Evolutionary conservation across 23 tunicate genomes (phyloP).

Genomic region (Ascidia mentula): DNA sequence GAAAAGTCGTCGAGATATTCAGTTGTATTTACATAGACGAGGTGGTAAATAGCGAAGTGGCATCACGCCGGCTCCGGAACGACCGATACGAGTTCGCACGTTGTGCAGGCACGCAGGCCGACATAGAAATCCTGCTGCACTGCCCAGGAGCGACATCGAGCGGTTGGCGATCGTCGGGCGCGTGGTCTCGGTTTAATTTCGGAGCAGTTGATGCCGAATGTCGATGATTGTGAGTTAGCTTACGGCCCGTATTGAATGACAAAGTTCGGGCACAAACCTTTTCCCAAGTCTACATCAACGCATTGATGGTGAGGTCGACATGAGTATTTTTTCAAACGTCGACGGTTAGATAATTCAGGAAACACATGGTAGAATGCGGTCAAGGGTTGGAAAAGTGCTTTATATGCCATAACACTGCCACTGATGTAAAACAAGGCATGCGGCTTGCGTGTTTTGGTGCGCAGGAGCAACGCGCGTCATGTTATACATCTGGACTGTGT

Average conservation of each 20-base stretch:
- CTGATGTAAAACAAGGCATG: constrained; percentile 90
- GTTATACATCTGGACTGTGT: constrained; percentile 61
- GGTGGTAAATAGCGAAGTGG: background rate
- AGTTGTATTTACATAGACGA: background rate
- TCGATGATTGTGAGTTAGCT: no score
- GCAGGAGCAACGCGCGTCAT: constrained; percentile 54
- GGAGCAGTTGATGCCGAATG: no score
- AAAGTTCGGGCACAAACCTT: no score
- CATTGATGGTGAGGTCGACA: no score
- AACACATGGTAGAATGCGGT: no score
- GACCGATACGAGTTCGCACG: constrained; percentile 50
- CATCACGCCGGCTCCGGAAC: background rate
- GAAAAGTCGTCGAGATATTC: background rate
- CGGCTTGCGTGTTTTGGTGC: constrained; percentile 17
- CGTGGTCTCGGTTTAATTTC: no score
- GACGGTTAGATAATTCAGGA: no score
- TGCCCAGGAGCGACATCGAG: constrained; percentile 45
- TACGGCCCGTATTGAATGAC: no score
- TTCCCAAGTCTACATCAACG: no score
- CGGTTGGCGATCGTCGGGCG: constrained; percentile 3
- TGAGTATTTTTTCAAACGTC: no score
- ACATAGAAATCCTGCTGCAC: constrained; percentile 31
- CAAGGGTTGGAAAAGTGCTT: no score
- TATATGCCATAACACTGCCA: constrained; percentile 29
- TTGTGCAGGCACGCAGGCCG: constrained; percentile 83